These are phyloP conservation scores for Chelonia mydas DNA, from an alignment of 2,797 vertebrate species.

Conservation along the genomic window DNA sequence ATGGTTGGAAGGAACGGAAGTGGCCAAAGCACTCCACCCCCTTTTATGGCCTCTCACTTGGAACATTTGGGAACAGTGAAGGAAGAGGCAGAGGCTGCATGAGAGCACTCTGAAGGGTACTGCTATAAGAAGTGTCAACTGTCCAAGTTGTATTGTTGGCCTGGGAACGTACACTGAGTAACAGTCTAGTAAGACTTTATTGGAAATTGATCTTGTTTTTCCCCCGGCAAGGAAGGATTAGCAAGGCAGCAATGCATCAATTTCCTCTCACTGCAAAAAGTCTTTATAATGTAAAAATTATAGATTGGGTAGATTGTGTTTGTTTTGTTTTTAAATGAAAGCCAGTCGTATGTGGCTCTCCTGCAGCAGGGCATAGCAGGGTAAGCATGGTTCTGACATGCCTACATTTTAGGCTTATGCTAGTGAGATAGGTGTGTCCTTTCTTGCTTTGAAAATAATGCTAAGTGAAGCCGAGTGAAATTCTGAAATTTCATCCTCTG, in stretches of 20 bases:
- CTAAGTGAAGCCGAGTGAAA: background rate
- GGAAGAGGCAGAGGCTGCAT: background rate
- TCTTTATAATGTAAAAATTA: no score
- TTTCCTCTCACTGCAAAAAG: no score
- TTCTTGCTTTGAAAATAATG: no score
- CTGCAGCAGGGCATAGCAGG: background rate
- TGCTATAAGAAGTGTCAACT: slow-evolving; percentile 1
- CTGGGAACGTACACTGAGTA: background rate
- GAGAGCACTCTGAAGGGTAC: background rate
- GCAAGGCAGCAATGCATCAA: no score
- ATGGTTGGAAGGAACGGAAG: background rate
- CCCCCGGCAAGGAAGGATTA: background rate
- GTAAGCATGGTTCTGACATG: background rate
- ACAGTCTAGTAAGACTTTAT: slow-evolving; percentile 29
- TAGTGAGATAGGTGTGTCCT: background rate
- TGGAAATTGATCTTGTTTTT: background rate
- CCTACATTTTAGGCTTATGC: background rate
- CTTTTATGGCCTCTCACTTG: background rate
- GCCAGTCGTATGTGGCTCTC: background rate
- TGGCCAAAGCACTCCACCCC: background rate
- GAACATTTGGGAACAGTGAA: background rate
- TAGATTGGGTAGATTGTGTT: no score
- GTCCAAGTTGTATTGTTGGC: slow-evolving; percentile 7
- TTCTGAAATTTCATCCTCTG: no score
- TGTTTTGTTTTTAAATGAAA: no score